phyloP scores from a whole-genome alignment of 2,888 invertebrate genomes.

The Pachycephus smyrnensis region DNA sequence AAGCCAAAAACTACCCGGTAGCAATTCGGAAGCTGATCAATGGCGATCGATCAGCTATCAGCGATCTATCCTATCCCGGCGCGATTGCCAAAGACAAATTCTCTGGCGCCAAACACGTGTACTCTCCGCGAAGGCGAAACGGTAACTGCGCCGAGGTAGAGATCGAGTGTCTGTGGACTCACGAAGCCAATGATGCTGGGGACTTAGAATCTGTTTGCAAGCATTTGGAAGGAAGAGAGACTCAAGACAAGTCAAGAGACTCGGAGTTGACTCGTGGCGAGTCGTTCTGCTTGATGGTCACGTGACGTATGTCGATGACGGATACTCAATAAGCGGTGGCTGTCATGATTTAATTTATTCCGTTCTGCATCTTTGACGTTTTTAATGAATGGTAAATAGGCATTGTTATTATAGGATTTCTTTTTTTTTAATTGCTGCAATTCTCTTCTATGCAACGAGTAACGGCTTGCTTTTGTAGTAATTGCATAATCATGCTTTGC shows the following conservation, averaged over 20 bases:
- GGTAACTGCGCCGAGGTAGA: constrained; percentile 32
- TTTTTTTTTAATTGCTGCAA: not conserved
- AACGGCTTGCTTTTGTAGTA: not conserved
- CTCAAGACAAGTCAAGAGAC: not conserved
- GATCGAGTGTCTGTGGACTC: constrained; percentile 13
- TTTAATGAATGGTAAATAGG: not conserved
- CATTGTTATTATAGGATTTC: not conserved
- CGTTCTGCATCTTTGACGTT: not conserved
- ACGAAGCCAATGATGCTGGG: not conserved
- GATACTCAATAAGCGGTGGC: not conserved
- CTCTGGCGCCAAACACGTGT: constrained; percentile 18
- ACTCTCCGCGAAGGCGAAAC: constrained; percentile 31
- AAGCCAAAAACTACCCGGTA: not conserved
- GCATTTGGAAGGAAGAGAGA: not conserved
- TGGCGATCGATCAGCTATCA: not conserved
- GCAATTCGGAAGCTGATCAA: not conserved
- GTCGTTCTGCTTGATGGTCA: not conserved
- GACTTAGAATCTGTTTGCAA: not conserved
- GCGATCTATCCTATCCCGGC: not conserved
- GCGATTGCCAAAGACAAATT: not conserved
- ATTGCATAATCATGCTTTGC: not conserved
- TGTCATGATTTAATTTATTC: not conserved
- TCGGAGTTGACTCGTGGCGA: not conserved
- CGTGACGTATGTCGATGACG: not conserved
- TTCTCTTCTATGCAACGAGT: not conserved